Percentiles rank a stretch among this genome's conserved stretches.
Conservation (phyloP, 2,797 vertebrate genomes). For the Onychomys arenicola region DNA sequence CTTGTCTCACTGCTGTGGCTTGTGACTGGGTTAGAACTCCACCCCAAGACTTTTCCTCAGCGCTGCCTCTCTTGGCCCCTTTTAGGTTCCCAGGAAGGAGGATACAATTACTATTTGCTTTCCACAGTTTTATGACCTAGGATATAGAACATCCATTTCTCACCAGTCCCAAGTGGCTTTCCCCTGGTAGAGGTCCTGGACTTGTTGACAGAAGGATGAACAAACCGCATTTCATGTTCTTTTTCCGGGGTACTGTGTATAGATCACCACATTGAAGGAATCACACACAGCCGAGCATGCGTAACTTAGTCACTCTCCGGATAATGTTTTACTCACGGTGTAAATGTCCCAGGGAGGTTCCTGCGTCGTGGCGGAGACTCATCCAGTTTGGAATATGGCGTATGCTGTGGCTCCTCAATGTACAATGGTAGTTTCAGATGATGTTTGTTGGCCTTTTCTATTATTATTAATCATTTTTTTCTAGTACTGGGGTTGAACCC, state of each 20-base stretch:
- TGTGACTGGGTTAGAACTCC: not conserved
- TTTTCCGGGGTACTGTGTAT: not conserved
- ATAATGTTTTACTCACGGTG: not conserved
- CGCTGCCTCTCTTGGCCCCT: not conserved
- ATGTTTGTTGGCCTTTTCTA: not conserved
- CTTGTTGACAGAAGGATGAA: constrained; percentile 7
- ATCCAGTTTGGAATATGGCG: not conserved
- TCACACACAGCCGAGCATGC: not conserved
- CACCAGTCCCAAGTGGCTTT: not conserved
- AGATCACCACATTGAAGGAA: constrained; percentile 19
- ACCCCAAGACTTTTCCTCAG: not conserved
- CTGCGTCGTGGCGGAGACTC: not conserved
- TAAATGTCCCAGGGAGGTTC: not conserved
- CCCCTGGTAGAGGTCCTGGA: not conserved
- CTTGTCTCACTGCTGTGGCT: not conserved
- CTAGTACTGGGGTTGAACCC: not conserved
- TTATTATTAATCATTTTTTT: not conserved
- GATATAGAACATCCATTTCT: not conserved
- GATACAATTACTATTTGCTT: not conserved
- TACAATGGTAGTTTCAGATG: not conserved
- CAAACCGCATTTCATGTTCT: constrained; percentile 8
- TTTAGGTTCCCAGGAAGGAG: not conserved
- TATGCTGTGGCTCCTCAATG: not conserved
- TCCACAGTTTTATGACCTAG: not conserved
- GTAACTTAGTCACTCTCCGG: not conserved